Percentiles rank a stretch among this genome's conserved stretches.
phyloP scores from a whole-genome alignment of 2,888 invertebrate genomes.

The Sussaba pulchella region DNA sequence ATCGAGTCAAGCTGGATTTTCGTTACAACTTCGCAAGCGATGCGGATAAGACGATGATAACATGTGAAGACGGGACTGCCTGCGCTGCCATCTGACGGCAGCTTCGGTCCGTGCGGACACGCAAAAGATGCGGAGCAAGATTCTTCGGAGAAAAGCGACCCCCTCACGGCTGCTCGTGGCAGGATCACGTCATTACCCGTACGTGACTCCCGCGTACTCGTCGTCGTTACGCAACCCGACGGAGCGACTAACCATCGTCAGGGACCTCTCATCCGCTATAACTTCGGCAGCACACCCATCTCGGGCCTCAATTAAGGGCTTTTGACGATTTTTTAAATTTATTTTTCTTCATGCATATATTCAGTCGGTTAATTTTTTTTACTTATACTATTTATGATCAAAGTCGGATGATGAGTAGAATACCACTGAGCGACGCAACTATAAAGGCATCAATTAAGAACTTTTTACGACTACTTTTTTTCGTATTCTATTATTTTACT shows the following conservation, averaged over 20 bases:
- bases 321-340: too few species aligned
- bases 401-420: too few species aligned
- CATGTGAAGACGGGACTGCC: background rate
- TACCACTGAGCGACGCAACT: too few species aligned
- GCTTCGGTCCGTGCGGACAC: slow-evolving; percentile 6
- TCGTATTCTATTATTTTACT: too few species aligned
- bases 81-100: background rate
- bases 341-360: too few species aligned
- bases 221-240: slow-evolving; percentile 51
- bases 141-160: slow-evolving; percentile 24
- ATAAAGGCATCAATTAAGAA: too few species aligned
- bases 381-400: too few species aligned
- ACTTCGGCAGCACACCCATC: slow-evolving; percentile 8
- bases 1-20: background rate
- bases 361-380: too few species aligned
- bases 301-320: background rate
- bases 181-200: slow-evolving; percentile 61
- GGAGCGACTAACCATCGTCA: slow-evolving; percentile 28
- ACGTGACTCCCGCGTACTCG: slow-evolving; percentile 53
- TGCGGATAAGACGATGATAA: slow-evolving; percentile 13
- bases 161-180: slow-evolving; percentile 9
- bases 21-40: background rate
- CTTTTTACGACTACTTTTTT: too few species aligned
- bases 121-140: slow-evolving; percentile 52
- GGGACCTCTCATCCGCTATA: slow-evolving; percentile 51